Evolutionary conservation across 2,888 invertebrate species (phyloP).

Genomic region (Neoascia interrupta): DNA sequence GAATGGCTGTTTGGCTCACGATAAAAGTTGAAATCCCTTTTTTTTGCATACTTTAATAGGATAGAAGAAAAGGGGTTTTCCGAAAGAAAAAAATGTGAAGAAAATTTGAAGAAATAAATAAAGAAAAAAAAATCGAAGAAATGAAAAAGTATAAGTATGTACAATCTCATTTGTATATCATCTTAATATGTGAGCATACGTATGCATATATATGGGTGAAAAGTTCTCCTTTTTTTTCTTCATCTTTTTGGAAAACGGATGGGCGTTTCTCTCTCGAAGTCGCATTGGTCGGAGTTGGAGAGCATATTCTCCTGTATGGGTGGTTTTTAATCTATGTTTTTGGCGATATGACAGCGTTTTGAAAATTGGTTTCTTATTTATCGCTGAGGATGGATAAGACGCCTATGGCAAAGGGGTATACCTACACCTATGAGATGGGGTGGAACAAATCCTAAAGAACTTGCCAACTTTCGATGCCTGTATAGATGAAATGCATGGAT

Average conservation of each 20-base stretch:
- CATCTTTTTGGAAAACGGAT: constrained; percentile 24
- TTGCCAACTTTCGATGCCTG: no score
- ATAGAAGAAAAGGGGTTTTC: constrained; percentile 59
- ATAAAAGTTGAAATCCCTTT: constrained; percentile 61
- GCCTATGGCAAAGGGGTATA: no score
- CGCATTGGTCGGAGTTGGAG: constrained; percentile 46
- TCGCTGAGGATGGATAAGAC: background rate
- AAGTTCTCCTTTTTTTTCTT: constrained; percentile 7
- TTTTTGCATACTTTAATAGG: constrained; percentile 60
- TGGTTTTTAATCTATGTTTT: constrained; percentile 57
- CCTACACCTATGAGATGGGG: no score
- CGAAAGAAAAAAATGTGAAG: constrained; percentile 26
- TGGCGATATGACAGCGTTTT: constrained; percentile 40
- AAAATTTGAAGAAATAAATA: constrained; percentile 44
- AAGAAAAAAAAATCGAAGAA: constrained; percentile 1
- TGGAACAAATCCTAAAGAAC: no score
- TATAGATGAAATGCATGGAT: no score
- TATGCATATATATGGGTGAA: constrained; percentile 18
- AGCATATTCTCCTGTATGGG: constrained; percentile 20
- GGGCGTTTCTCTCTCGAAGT: constrained; percentile 60
- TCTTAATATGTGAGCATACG: constrained; percentile 54
- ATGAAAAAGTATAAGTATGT: constrained; percentile 23
- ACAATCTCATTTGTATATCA: constrained; percentile 66
- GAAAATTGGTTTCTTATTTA: constrained; percentile 50
- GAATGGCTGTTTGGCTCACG: constrained; percentile 64